phyloP scores from a whole-genome alignment of 2,888 invertebrate genomes.

The Volucella inanis region DNA sequence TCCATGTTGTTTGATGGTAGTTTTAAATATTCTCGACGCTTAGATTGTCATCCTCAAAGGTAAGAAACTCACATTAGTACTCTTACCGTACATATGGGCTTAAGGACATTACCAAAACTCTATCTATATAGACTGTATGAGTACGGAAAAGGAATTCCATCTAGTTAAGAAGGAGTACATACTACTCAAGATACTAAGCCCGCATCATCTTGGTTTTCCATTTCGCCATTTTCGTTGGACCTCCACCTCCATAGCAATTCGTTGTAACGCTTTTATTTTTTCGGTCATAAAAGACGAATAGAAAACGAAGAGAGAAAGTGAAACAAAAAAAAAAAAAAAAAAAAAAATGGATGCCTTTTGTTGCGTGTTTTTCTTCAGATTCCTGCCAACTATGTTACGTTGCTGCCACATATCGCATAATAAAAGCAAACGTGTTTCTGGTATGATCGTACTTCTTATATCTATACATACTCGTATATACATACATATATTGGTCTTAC shows the following conservation, averaged over 20 bases:
- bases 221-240: background rate
- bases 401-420: slow-evolving; percentile 55
- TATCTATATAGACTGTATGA: too few species aligned
- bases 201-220: slow-evolving; percentile 3
- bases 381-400: slow-evolving; percentile 18
- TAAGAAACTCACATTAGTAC: background rate
- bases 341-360: slow-evolving; percentile 14
- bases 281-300: slow-evolving; percentile 47
- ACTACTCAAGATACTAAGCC: slow-evolving; percentile 16
- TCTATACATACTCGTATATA: too few species aligned
- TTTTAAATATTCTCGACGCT: slow-evolving; percentile 44
- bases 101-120: background rate
- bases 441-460: slow-evolving; percentile 8
- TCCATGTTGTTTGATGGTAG: background rate
- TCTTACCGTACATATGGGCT: slow-evolving; percentile 7
- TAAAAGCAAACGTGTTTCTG: slow-evolving; percentile 67
- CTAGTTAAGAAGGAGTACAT: slow-evolving; percentile 40
- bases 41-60: slow-evolving; percentile 5
- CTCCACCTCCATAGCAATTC: slow-evolving; percentile 6
- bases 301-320: slow-evolving; percentile 31
- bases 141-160: slow-evolving; percentile 34
- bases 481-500: slow-evolving; percentile 29
- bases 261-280: slow-evolving; percentile 51
- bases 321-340: background rate
- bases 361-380: slow-evolving; percentile 43